These are phyloP conservation scores for Radopholus similis DNA, from an alignment of 1,140 invertebrate species.

Conservation along the genomic window DNA sequence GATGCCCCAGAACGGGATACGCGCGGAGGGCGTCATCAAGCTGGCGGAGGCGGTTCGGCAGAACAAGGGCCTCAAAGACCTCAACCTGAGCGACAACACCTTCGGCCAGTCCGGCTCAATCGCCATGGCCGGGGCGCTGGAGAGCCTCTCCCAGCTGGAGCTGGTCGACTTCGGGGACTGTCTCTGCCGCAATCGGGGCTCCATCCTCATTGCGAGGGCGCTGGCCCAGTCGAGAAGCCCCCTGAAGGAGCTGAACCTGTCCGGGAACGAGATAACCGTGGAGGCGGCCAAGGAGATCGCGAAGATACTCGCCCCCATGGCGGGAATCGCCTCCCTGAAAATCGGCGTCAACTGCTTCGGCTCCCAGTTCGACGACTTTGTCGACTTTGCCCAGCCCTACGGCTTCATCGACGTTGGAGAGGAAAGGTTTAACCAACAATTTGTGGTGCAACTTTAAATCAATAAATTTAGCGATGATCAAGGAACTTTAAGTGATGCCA, in stretches of 20 bases:
- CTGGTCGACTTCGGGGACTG: constrained; percentile 54
- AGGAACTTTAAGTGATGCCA: constrained; percentile 34
- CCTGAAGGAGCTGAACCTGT: constrained; percentile 32
- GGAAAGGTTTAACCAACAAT: constrained; percentile 31
- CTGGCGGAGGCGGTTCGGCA: constrained; percentile 73
- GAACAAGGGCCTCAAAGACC: constrained; percentile 72
- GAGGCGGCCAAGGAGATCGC: constrained; percentile 30
- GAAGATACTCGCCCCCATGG: constrained; percentile 4
- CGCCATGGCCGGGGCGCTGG: constrained; percentile 67
- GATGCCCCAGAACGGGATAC: constrained; percentile 96
- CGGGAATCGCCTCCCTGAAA: constrained; percentile 20
- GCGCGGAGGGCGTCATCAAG: constrained; percentile 75
- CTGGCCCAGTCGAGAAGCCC: constrained; percentile 21
- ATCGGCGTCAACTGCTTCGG: constrained; percentile 43
- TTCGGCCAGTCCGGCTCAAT: constrained; percentile 73
- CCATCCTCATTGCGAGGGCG: constrained; percentile 27
- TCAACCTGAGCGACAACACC: constrained; percentile 94
- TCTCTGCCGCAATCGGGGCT: constrained; percentile 42
- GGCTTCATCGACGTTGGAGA: constrained; percentile 36
- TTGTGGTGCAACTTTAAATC: background rate
- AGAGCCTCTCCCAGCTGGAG: constrained; percentile 27
- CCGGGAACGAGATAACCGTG: constrained; percentile 42
- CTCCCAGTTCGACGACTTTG: constrained; percentile 29
- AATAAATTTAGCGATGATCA: constrained; percentile 47
- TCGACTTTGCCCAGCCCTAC: background rate